A percentile compares a stretch with the other conserved stretches of the same genome.
Evolutionary conservation across 2,797 vertebrate genomes (phyloP).

Genomic region (Liasis olivaceus): DNA sequence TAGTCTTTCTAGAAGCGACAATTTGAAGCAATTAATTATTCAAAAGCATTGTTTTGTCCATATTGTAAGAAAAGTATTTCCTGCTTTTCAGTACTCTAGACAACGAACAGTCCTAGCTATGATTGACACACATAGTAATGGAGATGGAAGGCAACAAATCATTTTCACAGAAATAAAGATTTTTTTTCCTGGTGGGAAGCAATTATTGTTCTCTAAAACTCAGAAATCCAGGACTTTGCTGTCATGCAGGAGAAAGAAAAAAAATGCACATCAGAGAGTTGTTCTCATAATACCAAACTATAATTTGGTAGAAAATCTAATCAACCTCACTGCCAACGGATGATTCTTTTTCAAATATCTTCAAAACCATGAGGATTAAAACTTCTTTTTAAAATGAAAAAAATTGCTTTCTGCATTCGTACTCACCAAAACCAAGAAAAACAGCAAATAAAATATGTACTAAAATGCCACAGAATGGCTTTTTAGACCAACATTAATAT

Average conservation of each 20-base stretch:
- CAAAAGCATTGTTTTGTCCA: not conserved
- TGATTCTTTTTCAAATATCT: not conserved
- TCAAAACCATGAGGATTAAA: not conserved
- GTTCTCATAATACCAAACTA: not conserved
- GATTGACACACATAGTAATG: not conserved
- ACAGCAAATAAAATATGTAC: not conserved
- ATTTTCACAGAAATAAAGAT: not conserved
- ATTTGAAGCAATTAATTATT: not conserved
- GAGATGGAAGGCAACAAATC: not conserved
- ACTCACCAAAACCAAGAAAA: slow-evolving; percentile 13
- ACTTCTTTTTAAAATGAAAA: not conserved
- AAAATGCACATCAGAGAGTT: not conserved
- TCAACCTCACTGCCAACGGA: not conserved
- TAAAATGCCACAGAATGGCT: not conserved
- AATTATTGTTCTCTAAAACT: not conserved
- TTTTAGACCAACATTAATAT: fast-evolving
- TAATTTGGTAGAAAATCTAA: not conserved
- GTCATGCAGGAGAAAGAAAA: not conserved
- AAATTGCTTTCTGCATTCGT: not conserved
- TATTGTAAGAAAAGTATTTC: not conserved
- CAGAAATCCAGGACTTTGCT: not conserved
- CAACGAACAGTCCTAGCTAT: not conserved
- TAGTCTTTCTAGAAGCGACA: not conserved
- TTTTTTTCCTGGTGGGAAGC: not conserved
- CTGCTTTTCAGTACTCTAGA: not conserved